Percentiles rank a stretch among this genome's conserved stretches.
These are phyloP conservation scores for Amblyjoppa fuscipennis DNA, from an alignment of 2,888 invertebrate species.

Conservation along the genomic window DNA sequence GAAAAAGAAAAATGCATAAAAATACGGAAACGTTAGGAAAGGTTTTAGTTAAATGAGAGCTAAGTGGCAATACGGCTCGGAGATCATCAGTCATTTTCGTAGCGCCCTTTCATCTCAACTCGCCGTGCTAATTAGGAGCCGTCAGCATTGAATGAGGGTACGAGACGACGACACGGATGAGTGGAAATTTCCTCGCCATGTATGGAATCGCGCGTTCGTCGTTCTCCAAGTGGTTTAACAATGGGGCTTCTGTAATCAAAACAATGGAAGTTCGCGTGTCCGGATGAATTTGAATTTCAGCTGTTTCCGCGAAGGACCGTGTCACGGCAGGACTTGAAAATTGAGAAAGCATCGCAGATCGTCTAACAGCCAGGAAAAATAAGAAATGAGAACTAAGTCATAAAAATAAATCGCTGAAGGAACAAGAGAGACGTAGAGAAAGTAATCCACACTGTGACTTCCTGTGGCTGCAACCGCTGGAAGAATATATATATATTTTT, in stretches of 20 bases:
- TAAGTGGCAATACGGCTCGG: slow-evolving; percentile 4
- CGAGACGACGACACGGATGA: neutral
- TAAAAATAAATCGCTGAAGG: neutral
- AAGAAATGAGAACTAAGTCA: neutral
- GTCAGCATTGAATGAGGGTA: slow-evolving; percentile 5
- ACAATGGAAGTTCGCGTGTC: too few relatives aligned
- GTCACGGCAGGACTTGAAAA: neutral
- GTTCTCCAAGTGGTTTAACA: slow-evolving; percentile 16
- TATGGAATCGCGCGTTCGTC: slow-evolving; percentile 12
- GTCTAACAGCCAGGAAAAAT: neutral
- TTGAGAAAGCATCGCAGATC: neutral
- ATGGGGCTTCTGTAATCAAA: slow-evolving; percentile 3
- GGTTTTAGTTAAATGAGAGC: neutral
- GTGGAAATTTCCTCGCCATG: neutral
- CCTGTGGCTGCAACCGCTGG: too few relatives aligned
- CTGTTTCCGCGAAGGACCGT: neutral
- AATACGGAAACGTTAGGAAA: slow-evolving; percentile 16
- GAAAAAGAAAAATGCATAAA: neutral
- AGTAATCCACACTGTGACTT: too few relatives aligned
- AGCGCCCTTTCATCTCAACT: slow-evolving; percentile 7
- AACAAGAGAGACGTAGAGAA: neutral
- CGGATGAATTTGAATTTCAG: slow-evolving; percentile 10
- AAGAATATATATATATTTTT: too few relatives aligned
- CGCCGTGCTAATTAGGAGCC: slow-evolving; percentile 28
- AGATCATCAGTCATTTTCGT: slow-evolving; percentile 16